Base-by-base conservation (phyloP, 1,140 invertebrate genomes). In the Saccostrea echinata region DNA sequence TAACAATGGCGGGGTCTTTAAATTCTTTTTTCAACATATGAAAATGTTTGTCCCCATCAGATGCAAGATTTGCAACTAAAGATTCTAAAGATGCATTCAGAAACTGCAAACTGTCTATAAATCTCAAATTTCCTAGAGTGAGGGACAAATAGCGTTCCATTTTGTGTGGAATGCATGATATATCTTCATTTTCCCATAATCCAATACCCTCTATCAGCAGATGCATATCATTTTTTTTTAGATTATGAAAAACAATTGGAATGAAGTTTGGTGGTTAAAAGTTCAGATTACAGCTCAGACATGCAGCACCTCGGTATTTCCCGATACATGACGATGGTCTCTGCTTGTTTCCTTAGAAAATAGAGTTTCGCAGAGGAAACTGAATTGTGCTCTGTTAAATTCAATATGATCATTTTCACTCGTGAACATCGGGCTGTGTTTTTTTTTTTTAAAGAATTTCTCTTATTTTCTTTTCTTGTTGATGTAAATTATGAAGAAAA, bases 21-120 rank as follows among this genome's bases (percentile, higher is more conserved):
- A 88, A 88, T 52, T 21, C 27, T 43, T 80, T 43, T 16, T 35
- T 21, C 68, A 81, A 85, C 33, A 81, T 21, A 13, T 82, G 24
- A 71, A 88, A 88, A 81, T 85, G 84, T 18, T 16, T n/a, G 27
- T 55, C 16, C 9, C 71, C 52, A 43, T 86, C 35, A 18, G 16
- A 24, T n/a, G 21, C 80, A 9, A 86, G 43, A 85, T 84, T 81
- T 27, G 84, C 51, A 43, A 55, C 30, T 83, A 90, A 90, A 95
- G 93, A 12, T 94, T 91, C 71, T 51, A 84, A 53, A 53, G 84
- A 85, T 13, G 12, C 53, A 24, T 11, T 4, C 27, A 87, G 9
- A 86, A 90, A 88, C 83, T 90, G 87, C 12, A 71, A 68, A 21
- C 52, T 43, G 71, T 88, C 85, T 0, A 88, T 35, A 53, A 89